Conservation (phyloP, 2,797 vertebrate species). For the Apogon hyalosoma region DNA sequence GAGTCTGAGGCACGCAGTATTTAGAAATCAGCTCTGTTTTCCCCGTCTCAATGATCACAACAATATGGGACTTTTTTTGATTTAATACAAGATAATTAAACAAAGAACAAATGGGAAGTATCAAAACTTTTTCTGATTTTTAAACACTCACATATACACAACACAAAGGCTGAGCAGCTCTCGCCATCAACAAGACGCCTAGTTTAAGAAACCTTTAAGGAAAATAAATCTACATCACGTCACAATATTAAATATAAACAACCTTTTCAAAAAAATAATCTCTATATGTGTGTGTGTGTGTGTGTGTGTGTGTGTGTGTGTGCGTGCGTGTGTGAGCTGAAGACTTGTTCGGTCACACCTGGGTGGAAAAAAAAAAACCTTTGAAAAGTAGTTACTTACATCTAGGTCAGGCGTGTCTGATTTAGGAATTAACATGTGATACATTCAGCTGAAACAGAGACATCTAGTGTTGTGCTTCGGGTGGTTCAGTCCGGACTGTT, state of each 20-base stretch:
- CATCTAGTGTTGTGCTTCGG: conserved; percentile 32
- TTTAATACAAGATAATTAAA: conserved; percentile 23
- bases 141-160: conserved; percentile 39
- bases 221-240: conserved; percentile 71
- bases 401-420: conserved; percentile 29
- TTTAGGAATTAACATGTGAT: conserved; percentile 28
- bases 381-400: conserved; percentile 31
- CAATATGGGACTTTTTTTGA: conserved; percentile 1
- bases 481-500: neutral
- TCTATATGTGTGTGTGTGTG: conserved; percentile 33
- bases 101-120: conserved; percentile 21
- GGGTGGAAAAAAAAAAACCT: conserved; percentile 6
- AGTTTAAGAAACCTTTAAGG: conserved; percentile 36
- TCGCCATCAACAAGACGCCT: conserved; percentile 18
- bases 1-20: conserved; percentile 17
- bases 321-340: neutral
- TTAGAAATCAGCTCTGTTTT: neutral
- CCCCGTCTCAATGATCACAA: conserved; percentile 12
- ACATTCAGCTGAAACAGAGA: conserved; percentile 54
- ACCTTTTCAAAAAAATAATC: conserved; percentile 74
- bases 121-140: conserved; percentile 36
- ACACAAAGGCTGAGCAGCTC: conserved; percentile 31
- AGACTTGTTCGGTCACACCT: conserved; percentile 29
- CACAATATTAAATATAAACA: conserved; percentile 80
- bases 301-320: no score